These are phyloP conservation scores for Crioceris asparagi DNA, from an alignment of 2,888 invertebrate genomes.

Conservation along the genomic window DNA sequence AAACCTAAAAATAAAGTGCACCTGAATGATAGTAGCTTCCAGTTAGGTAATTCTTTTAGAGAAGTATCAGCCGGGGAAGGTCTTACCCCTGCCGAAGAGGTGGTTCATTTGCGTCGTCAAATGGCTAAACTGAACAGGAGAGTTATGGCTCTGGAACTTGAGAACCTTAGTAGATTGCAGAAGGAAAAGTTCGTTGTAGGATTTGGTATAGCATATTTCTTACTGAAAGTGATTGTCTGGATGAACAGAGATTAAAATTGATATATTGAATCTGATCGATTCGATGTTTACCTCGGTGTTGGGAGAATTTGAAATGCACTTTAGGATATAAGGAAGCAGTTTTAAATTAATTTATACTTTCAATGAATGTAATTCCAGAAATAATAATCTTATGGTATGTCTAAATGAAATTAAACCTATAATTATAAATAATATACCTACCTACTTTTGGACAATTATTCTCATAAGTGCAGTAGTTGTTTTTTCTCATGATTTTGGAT, in stretches of 20 bases:
- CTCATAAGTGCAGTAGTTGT: too few relatives aligned
- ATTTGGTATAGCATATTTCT: constrained; percentile 72
- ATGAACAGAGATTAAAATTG: constrained; percentile 43
- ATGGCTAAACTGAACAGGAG: constrained; percentile 79
- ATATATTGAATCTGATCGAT: background rate
- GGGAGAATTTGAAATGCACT: too few relatives aligned
- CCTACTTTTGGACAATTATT: too few relatives aligned
- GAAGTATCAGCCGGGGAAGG: constrained; percentile 44
- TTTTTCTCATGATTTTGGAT: too few relatives aligned
- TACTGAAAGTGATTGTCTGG: constrained; percentile 79
- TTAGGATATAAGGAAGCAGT: too few relatives aligned
- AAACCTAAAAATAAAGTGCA: constrained; percentile 27
- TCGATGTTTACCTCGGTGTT: background rate
- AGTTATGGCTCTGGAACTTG: constrained; percentile 77
- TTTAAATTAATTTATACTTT: too few relatives aligned
- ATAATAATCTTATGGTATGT: too few relatives aligned
- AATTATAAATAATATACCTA: too few relatives aligned
- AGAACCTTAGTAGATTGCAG: constrained; percentile 72
- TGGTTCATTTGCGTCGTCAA: constrained; percentile 73
- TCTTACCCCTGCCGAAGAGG: constrained; percentile 63
- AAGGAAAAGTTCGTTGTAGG: constrained; percentile 80
- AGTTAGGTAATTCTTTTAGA: constrained; percentile 21
- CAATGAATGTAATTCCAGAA: too few relatives aligned
- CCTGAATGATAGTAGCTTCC: constrained; percentile 28
- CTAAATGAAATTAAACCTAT: too few relatives aligned